A percentile compares a stretch with the other conserved stretches of the same genome.
phyloP scores from a whole-genome alignment of 2,888 invertebrate species.

The Choreutis nemorana region DNA sequence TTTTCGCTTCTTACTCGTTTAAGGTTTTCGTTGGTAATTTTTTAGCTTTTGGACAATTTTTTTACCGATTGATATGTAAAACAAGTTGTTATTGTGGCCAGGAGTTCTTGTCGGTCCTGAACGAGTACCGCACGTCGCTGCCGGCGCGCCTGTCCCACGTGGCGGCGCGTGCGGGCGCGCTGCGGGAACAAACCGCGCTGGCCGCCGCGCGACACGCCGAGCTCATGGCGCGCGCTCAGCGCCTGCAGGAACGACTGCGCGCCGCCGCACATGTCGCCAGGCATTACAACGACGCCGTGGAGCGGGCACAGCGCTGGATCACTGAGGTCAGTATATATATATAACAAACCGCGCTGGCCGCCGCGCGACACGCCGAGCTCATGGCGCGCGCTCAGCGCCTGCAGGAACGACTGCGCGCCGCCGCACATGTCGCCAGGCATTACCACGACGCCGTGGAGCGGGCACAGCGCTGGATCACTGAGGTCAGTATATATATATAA shows the following conservation, averaged over 20 bases:
- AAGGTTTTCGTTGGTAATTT: no score
- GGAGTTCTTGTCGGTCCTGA: constrained; percentile 83
- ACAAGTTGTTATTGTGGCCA: constrained; percentile 18
- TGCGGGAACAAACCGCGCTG: constrained; percentile 80
- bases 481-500: no score
- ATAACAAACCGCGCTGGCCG: not conserved
- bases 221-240: constrained; percentile 81
- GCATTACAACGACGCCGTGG: constrained; percentile 82
- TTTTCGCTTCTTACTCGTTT: no score
- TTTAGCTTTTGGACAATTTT: no score
- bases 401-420: no score
- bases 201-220: constrained; percentile 85
- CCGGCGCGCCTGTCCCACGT: constrained; percentile 85
- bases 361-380: not conserved
- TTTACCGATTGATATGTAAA: no score
- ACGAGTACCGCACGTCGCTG: constrained; percentile 86
- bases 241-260: constrained; percentile 81
- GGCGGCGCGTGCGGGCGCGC: constrained; percentile 74
- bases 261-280: constrained; percentile 70
- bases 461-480: no score
- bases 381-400: no score
- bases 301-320: constrained; percentile 82
- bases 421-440: no score
- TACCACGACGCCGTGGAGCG: no score
- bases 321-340: constrained; percentile 62